phyloP scores from a whole-genome alignment of 2,113 vertebrate genomes.

The Chionis minor region DNA sequence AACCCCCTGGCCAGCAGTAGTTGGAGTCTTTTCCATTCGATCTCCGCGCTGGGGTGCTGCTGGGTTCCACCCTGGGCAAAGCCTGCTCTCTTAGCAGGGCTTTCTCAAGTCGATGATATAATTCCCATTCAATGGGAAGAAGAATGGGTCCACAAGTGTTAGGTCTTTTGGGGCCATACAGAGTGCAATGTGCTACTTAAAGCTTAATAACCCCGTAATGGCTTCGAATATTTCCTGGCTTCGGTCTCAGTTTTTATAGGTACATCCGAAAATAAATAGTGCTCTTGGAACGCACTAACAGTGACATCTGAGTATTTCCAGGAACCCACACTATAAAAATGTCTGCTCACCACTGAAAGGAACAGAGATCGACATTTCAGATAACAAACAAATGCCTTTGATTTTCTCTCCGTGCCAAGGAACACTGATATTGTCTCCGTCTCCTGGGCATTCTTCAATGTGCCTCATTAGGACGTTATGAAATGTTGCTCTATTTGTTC shows the following conservation, averaged over 20 bases:
- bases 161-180: not conserved
- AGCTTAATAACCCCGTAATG: not conserved
- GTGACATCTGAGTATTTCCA: constrained; percentile 52
- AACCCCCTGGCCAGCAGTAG: not conserved
- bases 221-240: not conserved
- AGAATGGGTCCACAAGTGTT: not conserved
- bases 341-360: not conserved
- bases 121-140: not conserved
- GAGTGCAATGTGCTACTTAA: not conserved
- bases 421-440: constrained; percentile 40
- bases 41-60: not conserved
- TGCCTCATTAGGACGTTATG: constrained; percentile 39
- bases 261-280: constrained; percentile 16
- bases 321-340: constrained; percentile 28
- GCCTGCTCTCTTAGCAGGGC: not conserved
- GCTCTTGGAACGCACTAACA: not conserved
- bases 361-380: constrained; percentile 43
- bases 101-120: not conserved
- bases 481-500: constrained; percentile 42
- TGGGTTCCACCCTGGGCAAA: not conserved
- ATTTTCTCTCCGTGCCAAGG: constrained; percentile 38
- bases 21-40: not conserved
- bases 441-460: constrained; percentile 52
- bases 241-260: not conserved
- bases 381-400: constrained; percentile 57